phyloP scores from a whole-genome alignment of 2,113 vertebrate species.

The Micromys minutus region DNA sequence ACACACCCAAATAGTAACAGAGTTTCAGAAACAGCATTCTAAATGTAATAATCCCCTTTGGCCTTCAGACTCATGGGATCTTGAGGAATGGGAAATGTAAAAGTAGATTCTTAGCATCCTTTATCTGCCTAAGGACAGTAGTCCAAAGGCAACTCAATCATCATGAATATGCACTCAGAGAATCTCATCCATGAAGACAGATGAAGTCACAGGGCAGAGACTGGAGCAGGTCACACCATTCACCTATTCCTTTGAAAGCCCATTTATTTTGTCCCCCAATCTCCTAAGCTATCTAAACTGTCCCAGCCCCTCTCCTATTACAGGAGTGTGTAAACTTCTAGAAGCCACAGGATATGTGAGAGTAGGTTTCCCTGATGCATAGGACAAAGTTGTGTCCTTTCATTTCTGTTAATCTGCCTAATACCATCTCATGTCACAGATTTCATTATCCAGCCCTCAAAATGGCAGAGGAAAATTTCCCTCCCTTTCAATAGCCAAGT shows the following conservation, averaged over 20 bases:
- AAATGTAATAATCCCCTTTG: background rate
- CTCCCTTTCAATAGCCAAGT: background rate
- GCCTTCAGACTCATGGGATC: background rate
- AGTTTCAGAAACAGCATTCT: background rate
- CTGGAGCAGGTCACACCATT: background rate
- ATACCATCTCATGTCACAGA: background rate
- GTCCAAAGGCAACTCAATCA: background rate
- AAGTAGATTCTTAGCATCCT: background rate
- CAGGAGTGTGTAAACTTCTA: background rate
- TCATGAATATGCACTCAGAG: background rate
- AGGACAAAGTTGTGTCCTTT: background rate
- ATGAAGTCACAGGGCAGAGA: background rate
- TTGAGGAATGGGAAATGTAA: background rate
- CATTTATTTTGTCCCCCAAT: background rate
- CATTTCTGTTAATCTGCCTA: background rate
- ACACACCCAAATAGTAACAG: background rate
- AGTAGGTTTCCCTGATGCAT: too few species aligned
- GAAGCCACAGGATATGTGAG: background rate
- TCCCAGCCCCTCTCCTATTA: background rate
- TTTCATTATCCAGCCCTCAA: background rate
- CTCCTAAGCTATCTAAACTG: too few species aligned
- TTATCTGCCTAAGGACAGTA: background rate
- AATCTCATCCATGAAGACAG: background rate
- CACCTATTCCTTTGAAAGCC: background rate
- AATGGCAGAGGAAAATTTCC: background rate